Conservation (phyloP, 2,113 vertebrate genomes). For the Leptosomus discolor region DNA sequence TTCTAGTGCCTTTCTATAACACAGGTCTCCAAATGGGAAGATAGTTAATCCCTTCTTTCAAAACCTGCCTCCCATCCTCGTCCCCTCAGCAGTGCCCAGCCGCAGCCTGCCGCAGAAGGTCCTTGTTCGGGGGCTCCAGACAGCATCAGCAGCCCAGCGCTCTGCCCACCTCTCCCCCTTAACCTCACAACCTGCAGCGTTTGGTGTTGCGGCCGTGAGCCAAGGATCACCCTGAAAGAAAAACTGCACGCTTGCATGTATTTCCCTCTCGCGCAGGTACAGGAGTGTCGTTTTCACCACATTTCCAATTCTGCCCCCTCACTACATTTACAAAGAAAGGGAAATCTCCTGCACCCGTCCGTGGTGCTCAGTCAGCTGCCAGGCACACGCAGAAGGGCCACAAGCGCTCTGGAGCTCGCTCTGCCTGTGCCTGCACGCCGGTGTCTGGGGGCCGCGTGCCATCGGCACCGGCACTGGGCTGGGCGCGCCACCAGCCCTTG, state of each 20-base stretch:
- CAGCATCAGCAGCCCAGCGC: fast-evolving
- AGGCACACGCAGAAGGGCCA: no score
- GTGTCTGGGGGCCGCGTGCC: fast-evolving
- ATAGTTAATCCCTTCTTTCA: not conserved
- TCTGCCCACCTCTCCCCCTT: not conserved
- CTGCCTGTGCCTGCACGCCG: fast-evolving
- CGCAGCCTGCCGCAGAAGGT: not conserved
- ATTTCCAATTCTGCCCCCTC: fast-evolving
- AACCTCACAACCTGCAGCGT: fast-evolving
- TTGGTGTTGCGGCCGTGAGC: fast-evolving
- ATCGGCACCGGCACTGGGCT: fast-evolving
- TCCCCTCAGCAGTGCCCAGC: fast-evolving
- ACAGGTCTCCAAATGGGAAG: not conserved
- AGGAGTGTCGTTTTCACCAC: fast-evolving
- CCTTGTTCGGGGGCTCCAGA: not conserved
- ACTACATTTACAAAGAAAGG: not conserved
- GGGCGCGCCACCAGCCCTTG: fast-evolving
- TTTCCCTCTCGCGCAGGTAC: not conserved
- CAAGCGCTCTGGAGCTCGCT: fast-evolving
- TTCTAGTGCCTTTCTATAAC: fast-evolving
- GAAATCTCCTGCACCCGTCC: not conserved
- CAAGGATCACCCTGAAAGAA: not conserved
- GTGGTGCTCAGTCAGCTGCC: not conserved
- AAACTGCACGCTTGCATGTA: fast-evolving
- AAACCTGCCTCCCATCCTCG: fast-evolving